phyloP scores from a whole-genome alignment of 2,113 vertebrate genomes.

The Oophaga pumilio region DNA sequence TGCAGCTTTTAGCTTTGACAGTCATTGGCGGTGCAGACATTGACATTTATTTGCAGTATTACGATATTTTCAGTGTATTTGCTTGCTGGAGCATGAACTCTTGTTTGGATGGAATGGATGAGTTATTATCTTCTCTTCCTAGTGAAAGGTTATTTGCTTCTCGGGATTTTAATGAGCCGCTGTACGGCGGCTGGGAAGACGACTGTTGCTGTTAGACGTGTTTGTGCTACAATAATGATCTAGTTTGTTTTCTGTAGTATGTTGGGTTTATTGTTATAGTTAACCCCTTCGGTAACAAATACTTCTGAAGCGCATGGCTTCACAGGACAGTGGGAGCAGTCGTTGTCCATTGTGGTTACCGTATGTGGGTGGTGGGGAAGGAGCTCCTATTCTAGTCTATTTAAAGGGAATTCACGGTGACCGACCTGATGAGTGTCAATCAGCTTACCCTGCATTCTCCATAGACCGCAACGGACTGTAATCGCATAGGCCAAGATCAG shows the following conservation, averaged over 20 bases:
- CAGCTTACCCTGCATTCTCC: no score
- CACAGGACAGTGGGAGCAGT: not conserved
- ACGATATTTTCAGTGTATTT: not conserved
- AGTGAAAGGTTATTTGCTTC: not conserved
- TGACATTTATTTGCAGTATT: not conserved
- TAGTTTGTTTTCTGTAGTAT: not conserved
- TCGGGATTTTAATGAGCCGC: constrained; percentile 33
- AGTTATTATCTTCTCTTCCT: constrained; percentile 40
- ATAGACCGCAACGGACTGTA: no score
- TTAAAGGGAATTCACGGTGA: no score
- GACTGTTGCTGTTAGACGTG: not conserved
- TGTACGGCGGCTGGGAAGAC: not conserved
- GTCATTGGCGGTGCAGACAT: not conserved
- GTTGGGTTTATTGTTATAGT: not conserved
- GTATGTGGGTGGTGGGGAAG: not conserved
- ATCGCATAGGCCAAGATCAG: no score
- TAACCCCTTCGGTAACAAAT: not conserved
- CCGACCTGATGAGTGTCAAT: no score
- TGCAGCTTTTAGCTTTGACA: not conserved
- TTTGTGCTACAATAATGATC: not conserved
- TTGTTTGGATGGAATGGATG: constrained; percentile 1
- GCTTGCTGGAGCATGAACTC: not conserved
- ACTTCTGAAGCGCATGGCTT: not conserved
- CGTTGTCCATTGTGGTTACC: not conserved
- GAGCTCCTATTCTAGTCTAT: no score